Evolutionary conservation across 1,140 invertebrate genomes (phyloP).

Genomic region (Apis cerana): DNA sequence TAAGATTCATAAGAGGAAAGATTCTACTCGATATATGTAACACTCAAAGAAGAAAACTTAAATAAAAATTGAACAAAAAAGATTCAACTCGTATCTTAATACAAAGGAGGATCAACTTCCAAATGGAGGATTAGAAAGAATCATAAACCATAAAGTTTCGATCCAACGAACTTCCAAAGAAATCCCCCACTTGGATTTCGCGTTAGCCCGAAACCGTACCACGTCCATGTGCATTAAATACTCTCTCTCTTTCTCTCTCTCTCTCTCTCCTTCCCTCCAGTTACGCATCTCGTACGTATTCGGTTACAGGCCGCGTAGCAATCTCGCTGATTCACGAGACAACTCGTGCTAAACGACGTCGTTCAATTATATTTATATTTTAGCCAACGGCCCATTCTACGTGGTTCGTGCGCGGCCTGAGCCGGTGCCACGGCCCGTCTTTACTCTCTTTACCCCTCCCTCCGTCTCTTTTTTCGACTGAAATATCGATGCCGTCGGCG

Average conservation of each 20-base stretch:
- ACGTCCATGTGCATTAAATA: not conserved
- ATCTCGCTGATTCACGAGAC: conserved; percentile 46
- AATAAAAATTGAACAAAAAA: too few species aligned
- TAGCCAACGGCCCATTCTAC: conserved; percentile 37
- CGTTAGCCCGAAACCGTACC: not conserved
- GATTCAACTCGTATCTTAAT: too few species aligned
- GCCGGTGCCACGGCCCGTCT: not conserved
- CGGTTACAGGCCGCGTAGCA: conserved; percentile 44
- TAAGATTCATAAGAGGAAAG: too few species aligned
- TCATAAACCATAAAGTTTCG: too few species aligned
- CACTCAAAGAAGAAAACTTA: too few species aligned
- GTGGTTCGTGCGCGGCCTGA: conserved; percentile 22
- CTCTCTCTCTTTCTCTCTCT: conserved; percentile 18
- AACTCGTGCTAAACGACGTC: conserved; percentile 51
- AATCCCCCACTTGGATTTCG: not conserved
- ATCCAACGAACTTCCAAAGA: not conserved
- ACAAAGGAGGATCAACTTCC: too few species aligned
- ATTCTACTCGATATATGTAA: too few species aligned
- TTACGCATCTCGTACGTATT: conserved; percentile 38
- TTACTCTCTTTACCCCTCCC: too few species aligned
- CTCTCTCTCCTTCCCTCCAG: not conserved
- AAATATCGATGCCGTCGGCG: conserved; percentile 37
- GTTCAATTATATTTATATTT: conserved; percentile 54
- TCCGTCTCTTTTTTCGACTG: not conserved
- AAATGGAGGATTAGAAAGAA: too few species aligned